Evolutionary conservation across 2,113 vertebrate genomes (phyloP).

Genomic region (Tricholaema leucomelas): DNA sequence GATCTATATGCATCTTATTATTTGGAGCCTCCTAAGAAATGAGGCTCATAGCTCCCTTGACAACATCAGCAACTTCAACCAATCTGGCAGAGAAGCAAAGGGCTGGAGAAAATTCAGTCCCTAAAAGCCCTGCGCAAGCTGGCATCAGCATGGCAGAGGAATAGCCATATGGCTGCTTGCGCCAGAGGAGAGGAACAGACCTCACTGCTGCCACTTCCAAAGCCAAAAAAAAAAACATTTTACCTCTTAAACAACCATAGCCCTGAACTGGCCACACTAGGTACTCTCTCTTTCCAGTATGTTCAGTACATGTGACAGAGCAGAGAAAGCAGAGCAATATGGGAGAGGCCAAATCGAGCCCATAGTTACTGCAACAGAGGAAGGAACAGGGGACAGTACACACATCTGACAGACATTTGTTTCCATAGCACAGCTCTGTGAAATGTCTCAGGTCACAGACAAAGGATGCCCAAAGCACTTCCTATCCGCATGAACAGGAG

Average conservation of each 20-base stretch:
- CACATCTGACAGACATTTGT: neutral
- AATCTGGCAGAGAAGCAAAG: neutral
- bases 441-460: neutral
- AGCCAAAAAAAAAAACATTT: neutral
- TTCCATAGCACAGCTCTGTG: neutral
- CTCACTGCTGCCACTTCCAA: neutral
- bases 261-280: neutral
- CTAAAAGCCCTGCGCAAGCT: neutral
- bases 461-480: neutral
- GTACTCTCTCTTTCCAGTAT: neutral
- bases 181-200: neutral
- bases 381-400: neutral
- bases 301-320: neutral
- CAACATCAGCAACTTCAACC: neutral
- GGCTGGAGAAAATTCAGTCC: neutral
- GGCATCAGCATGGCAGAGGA: neutral
- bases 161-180: neutral
- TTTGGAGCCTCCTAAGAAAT: conserved; percentile 15
- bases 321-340: rapidly evolving
- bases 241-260: rapidly evolving
- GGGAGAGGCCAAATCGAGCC: neutral
- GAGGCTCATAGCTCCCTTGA: neutral
- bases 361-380: neutral
- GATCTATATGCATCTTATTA: neutral
- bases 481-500: neutral